Percentiles rank a stretch among this genome's conserved stretches.
Conservation (phyloP, 2,888 invertebrate genomes). For the Drosophila multiciliata region DNA sequence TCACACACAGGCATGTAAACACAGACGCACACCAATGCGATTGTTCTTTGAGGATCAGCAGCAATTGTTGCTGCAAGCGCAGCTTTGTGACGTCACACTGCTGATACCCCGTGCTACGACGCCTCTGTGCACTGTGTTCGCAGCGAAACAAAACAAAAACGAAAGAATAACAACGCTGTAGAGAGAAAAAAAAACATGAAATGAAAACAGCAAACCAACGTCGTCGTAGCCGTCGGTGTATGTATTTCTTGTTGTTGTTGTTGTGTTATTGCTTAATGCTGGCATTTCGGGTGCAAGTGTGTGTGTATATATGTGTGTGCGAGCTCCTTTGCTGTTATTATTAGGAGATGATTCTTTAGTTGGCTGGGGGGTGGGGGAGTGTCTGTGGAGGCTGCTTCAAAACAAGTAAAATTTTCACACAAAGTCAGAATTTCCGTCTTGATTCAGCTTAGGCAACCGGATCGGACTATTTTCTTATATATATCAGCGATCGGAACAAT, state of each 20-base stretch:
- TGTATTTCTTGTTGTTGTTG: conserved; percentile 33
- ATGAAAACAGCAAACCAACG: conserved; percentile 62
- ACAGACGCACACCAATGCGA: background rate
- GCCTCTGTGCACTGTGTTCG: conserved; percentile 38
- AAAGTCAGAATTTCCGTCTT: conserved; percentile 14
- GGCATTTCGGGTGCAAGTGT: conserved; percentile 41
- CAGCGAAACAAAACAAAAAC: conserved; percentile 58
- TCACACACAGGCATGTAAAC: background rate
- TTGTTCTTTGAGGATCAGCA: background rate
- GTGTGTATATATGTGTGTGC: conserved; percentile 22
- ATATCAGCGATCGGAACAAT: background rate
- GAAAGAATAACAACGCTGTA: conserved; percentile 61
- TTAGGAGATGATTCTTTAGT: conserved; percentile 29
- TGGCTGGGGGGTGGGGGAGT: conserved; percentile 7
- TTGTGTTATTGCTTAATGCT: conserved; percentile 43
- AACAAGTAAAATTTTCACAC: background rate
- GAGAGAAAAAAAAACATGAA: conserved; percentile 61
- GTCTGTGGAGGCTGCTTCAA: conserved; percentile 28
- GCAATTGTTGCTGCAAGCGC: conserved; percentile 23
- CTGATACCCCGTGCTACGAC: conserved; percentile 35
- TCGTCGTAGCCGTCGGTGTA: conserved; percentile 27
- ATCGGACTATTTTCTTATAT: background rate
- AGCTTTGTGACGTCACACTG: conserved; percentile 25
- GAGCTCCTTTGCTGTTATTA: conserved; percentile 62
- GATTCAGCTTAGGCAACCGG: background rate